Percentiles rank a stretch among this genome's conserved stretches.
Evolutionary conservation across 2,888 invertebrate species (phyloP).

Genomic region (Acanthococcus lagerstroemiae): DNA sequence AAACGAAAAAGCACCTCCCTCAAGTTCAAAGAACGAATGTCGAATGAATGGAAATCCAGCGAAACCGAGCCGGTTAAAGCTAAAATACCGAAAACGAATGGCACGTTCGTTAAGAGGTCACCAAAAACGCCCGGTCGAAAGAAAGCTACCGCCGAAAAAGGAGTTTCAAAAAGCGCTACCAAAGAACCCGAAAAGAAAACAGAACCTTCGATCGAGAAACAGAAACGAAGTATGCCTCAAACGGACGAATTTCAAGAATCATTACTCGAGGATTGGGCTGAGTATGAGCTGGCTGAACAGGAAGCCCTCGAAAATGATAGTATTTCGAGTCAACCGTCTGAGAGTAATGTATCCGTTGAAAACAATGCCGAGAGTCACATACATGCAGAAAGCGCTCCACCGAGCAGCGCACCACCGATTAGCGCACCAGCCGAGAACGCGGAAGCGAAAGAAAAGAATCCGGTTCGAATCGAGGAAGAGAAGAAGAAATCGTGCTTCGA

Average conservation of each 20-base stretch:
- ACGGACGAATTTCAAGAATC: slow-evolving; percentile 24
- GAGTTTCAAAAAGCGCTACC: too few species aligned
- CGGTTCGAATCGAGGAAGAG: too few species aligned
- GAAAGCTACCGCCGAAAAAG: background rate
- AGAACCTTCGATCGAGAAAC: slow-evolving; percentile 20
- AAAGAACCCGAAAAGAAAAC: slow-evolving; percentile 42
- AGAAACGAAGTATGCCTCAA: background rate
- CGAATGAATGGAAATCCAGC: slow-evolving; percentile 4
- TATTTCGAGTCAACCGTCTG: slow-evolving; percentile 31
- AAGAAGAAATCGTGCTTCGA: slow-evolving; percentile 59
- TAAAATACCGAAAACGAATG: slow-evolving; percentile 9
- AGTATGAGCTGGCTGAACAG: slow-evolving; percentile 45
- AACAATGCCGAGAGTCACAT: slow-evolving; percentile 36
- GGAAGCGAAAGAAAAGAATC: slow-evolving; percentile 38
- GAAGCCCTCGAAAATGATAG: slow-evolving; percentile 40
- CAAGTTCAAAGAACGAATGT: slow-evolving; percentile 6
- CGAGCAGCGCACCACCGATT: too few species aligned
- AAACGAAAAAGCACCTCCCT: slow-evolving; percentile 27
- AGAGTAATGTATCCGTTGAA: slow-evolving; percentile 32
- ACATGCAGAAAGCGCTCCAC: slow-evolving; percentile 30
- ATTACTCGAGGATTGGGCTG: slow-evolving; percentile 67
- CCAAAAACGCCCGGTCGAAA: background rate
- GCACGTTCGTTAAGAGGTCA: background rate
- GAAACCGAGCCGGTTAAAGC: background rate
- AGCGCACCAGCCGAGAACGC: too few species aligned